phyloP scores from a whole-genome alignment of 2,888 invertebrate species.

The Apamea epomidion region DNA sequence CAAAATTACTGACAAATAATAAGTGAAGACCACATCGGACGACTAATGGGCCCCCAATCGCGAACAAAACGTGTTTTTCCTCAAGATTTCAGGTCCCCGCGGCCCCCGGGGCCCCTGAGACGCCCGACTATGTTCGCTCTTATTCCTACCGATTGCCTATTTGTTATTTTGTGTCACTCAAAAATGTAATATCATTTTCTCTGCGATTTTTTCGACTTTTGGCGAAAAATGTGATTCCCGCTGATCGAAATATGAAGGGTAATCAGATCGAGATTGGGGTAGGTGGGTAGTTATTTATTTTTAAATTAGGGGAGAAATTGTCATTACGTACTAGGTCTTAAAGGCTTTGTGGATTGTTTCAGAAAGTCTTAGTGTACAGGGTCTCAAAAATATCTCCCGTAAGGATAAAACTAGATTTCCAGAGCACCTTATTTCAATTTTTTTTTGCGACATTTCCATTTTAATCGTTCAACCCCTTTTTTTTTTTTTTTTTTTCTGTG shows the following conservation, averaged over 20 bases:
- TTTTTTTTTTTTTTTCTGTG: no score
- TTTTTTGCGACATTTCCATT: no score
- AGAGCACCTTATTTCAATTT: no score
- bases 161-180: slow-evolving; percentile 58
- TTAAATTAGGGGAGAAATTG: background rate
- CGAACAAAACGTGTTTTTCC: slow-evolving; percentile 54
- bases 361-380: no score
- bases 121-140: slow-evolving; percentile 15
- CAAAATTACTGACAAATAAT: slow-evolving; percentile 35
- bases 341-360: no score
- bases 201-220: slow-evolving; percentile 25
- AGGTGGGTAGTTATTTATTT: background rate
- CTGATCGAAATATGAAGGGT: slow-evolving; percentile 35
- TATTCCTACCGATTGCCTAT: slow-evolving; percentile 51
- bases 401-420: no score
- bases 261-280: slow-evolving; percentile 23
- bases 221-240: slow-evolving; percentile 20
- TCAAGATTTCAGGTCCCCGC: slow-evolving; percentile 23
- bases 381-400: no score
- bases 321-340: background rate
- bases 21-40: slow-evolving; percentile 27
- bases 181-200: slow-evolving; percentile 53
- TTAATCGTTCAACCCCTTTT: no score
- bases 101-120: background rate
- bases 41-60: slow-evolving; percentile 49